Evolutionary conservation across 2,888 invertebrate species (phyloP), one percentile per base, ranked within the genome.

Genomic region (Galerucella calmariensis): DNA sequence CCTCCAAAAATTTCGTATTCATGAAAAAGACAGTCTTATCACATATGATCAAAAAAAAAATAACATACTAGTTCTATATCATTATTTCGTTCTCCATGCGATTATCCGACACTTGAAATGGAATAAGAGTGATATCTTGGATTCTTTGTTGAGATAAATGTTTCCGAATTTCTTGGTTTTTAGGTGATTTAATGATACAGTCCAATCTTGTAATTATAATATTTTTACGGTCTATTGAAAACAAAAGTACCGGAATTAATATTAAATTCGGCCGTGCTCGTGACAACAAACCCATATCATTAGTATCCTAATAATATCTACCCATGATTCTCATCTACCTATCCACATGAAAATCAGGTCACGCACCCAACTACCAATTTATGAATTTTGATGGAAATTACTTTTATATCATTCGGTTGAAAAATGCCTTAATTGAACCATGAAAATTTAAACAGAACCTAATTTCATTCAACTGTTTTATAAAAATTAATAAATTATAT

Each of bases 131-230:
- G 80, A 79, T 78, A 81, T 81, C 80, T 80, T 79, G 73, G 77
- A 79, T 78, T 75, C 74, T 80, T 80, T 79, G 75, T 77, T 79
- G 71, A 77, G 76, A 78, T 80, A 79, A 80, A 78, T 76, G 74
- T 76, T 80, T 79, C 79, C 74, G 77, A 79, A 80, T 79, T 79
- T 78, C 77, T 75, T 79, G 76, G 73, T 71, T 77, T 73, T 72
- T 76, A 76, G 77, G 75, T 78, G 78, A 77, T 78, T 72, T 72
- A 72, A 72, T 72, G 66, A 72, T 72, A 78, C 72, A 76, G 77
- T 75, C 75, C 74, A 74, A 72, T 71, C 67, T 70, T 44, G 35
- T 66, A 66, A 72, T 72, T 72, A 72, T 66, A 48, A 72, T 72
- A 66, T 66, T 65, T 71, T 72, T 59, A 72, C 66, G 72, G 66